A percentile compares a stretch with the other conserved stretches of the same genome.
Conservation (phyloP, 2,888 invertebrate genomes). For the Ganaspis brasiliensis region DNA sequence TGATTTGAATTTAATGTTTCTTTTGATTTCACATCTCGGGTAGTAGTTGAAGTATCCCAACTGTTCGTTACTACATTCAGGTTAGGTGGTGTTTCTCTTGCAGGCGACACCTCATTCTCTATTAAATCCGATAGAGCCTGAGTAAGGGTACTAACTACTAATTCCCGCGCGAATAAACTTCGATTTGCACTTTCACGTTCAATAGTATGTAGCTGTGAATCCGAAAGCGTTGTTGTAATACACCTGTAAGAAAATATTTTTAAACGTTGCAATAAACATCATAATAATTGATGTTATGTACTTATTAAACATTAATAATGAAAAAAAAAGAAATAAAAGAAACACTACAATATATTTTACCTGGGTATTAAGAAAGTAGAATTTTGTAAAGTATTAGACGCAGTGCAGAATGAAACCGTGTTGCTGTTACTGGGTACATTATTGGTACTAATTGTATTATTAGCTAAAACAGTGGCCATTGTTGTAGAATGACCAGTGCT, state of each 20-base stretch:
- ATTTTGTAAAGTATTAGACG: slow-evolving; percentile 76
- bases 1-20: slow-evolving; percentile 71
- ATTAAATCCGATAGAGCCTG: slow-evolving; percentile 76
- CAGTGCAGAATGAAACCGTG: slow-evolving; percentile 71
- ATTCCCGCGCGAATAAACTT: slow-evolving; percentile 76
- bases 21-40: slow-evolving; percentile 57
- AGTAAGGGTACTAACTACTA: slow-evolving; percentile 76
- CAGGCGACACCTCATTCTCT: slow-evolving; percentile 67
- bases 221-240: slow-evolving; percentile 76
- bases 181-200: slow-evolving; percentile 79
- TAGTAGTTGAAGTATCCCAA: slow-evolving; percentile 72
- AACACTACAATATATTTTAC: slow-evolving; percentile 69
- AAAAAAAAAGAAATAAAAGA: no score
- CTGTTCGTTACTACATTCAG: slow-evolving; percentile 71
- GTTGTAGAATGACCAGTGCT: slow-evolving; percentile 75
- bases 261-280: no score
- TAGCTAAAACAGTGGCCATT: slow-evolving; percentile 77
- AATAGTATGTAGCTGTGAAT: slow-evolving; percentile 76
- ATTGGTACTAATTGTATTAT: slow-evolving; percentile 76
- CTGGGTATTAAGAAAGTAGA: slow-evolving; percentile 79
- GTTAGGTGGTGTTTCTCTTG: slow-evolving; percentile 70
- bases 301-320: no score
- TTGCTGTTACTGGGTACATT: slow-evolving; percentile 73
- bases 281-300: no score
- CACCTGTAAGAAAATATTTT: slow-evolving; percentile 69